Conservation (phyloP, 2,888 invertebrate species). For the Troides oblongomaculatus region DNA sequence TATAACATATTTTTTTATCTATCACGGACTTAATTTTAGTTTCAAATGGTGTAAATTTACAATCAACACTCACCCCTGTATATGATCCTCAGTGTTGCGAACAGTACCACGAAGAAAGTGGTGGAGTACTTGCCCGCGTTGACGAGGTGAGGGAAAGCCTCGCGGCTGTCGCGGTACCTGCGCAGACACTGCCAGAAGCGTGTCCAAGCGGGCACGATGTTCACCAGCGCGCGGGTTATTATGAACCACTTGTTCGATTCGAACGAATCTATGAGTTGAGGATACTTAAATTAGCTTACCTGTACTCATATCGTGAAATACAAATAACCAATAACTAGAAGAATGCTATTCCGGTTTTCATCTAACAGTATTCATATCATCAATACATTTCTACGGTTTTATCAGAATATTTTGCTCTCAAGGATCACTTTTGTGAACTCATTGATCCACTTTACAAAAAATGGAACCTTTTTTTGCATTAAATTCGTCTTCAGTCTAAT, state of each 20-base stretch:
- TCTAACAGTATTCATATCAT: no score
- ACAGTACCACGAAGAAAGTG: conserved; percentile 95
- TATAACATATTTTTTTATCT: neutral
- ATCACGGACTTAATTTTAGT: neutral
- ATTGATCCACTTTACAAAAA: no score
- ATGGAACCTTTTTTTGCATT: no score
- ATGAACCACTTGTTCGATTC: conserved; percentile 86
- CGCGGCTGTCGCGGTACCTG: conserved; percentile 95
- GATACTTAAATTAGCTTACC: neutral
- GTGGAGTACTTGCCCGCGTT: conserved; percentile 99
- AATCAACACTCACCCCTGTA: conserved; percentile 53
- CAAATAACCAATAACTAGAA: neutral
- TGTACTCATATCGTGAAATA: neutral
- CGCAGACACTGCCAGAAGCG: conserved; percentile 98
- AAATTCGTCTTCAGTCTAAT: no score
- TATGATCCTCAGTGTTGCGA: conserved; percentile 85
- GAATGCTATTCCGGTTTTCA: no score
- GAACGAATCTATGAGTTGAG: conserved; percentile 52
- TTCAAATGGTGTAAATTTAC: conserved; percentile 22
- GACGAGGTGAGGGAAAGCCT: conserved; percentile 96
- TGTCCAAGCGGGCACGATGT: conserved; percentile 97
- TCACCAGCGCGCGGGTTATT: conserved; percentile 90
- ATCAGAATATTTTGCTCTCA: no score
- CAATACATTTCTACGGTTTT: no score
- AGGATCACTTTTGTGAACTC: no score